Percentiles rank a stretch among this genome's conserved stretches.
phyloP scores from a whole-genome alignment of 1,140 invertebrate genomes.

The Nixonia krombeini region DNA sequence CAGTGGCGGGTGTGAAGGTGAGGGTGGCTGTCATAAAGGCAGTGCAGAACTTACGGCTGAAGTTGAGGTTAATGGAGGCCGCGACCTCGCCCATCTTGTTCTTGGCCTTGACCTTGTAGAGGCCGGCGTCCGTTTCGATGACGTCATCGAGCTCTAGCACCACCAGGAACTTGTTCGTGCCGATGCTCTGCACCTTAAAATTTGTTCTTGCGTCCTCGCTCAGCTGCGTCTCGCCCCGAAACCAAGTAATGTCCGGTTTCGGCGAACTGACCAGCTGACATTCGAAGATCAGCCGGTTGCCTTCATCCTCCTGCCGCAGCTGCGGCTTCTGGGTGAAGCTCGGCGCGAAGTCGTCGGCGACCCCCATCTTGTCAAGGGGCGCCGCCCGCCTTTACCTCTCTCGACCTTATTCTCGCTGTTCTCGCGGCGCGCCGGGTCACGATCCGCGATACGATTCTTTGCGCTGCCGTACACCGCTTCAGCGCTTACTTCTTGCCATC shows the following conservation, averaged over 20 bases:
- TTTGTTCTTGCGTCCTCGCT: constrained; percentile 86
- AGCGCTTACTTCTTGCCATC: too few relatives aligned
- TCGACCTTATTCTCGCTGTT: too few relatives aligned
- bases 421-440: too few relatives aligned
- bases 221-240: constrained; percentile 86
- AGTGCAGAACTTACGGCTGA: constrained; percentile 95
- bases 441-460: too few relatives aligned
- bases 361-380: constrained; percentile 75
- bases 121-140: constrained; percentile 94
- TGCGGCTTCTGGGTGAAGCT: constrained; percentile 98
- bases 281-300: constrained; percentile 95
- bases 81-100: constrained; percentile 98
- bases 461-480: too few relatives aligned
- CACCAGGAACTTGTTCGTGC: constrained; percentile 89
- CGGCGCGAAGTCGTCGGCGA: constrained; percentile 94
- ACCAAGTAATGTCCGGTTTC: constrained; percentile 94
- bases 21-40: too few relatives aligned
- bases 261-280: constrained; percentile 91
- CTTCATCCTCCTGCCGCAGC: constrained; percentile 94
- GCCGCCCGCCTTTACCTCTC: constrained; percentile 25
- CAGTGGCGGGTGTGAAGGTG: too few relatives aligned
- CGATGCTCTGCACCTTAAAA: constrained; percentile 88
- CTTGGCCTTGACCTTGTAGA: constrained; percentile 98
- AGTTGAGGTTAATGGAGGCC: constrained; percentile 98
- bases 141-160: constrained; percentile 95